Evolutionary conservation across 2,113 vertebrate genomes (phyloP).

Genomic region (Machaerirhynchus nigripectus): DNA sequence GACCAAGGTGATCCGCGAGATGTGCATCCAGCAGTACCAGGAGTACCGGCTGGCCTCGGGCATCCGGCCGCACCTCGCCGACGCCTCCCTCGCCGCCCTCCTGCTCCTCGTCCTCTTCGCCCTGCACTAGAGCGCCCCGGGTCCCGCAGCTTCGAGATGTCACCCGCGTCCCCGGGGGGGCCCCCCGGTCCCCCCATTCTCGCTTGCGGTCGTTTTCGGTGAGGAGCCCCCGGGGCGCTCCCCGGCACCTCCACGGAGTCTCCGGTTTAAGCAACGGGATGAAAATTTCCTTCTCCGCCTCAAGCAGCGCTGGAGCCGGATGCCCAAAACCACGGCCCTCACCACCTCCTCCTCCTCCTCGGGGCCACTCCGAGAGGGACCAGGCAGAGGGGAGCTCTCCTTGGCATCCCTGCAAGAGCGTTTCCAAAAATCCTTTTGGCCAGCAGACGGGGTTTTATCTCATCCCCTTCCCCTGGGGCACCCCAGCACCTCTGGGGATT

Average conservation of each 20-base stretch:
- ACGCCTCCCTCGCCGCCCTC: conserved; percentile 31
- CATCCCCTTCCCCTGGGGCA: not conserved
- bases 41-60: conserved; percentile 38
- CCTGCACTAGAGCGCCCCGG: not conserved
- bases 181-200: accelerated
- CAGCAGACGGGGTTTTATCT: not conserved
- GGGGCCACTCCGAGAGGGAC: not conserved
- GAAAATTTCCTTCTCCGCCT: not conserved
- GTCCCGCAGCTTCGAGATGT: accelerated
- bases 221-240: not conserved
- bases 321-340: not conserved
- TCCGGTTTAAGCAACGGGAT: not conserved
- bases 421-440: not conserved
- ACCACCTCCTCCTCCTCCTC: not conserved
- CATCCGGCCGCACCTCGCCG: not conserved
- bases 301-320: not conserved
- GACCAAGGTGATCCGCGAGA: conserved; percentile 74
- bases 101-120: conserved; percentile 60
- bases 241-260: not conserved
- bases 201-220: not conserved
- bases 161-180: not conserved
- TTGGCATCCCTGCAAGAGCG: not conserved
- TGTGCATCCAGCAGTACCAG: conserved; percentile 74
- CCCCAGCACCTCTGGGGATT: accelerated
- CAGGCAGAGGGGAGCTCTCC: not conserved